A percentile compares a stretch with the other conserved stretches of the same genome.
Evolutionary conservation across 2,797 vertebrate species (phyloP).

Genomic region (Argentina silus): DNA sequence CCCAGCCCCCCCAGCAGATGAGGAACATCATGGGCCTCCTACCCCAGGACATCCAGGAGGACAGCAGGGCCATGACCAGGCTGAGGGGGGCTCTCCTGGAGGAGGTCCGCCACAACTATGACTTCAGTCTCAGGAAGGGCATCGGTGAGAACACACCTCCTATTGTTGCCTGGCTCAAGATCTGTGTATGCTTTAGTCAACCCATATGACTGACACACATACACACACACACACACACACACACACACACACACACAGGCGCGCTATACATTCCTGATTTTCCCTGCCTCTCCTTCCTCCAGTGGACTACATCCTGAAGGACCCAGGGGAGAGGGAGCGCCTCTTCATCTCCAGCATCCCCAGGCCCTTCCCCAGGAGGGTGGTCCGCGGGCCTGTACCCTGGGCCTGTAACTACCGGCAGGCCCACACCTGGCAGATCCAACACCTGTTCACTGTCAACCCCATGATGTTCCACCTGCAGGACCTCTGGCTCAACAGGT

Average conservation of each 20-base stretch:
- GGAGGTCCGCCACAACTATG: constrained; percentile 82
- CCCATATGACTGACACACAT: no score
- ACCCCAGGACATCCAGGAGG: constrained; percentile 57
- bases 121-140: constrained; percentile 80
- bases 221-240: no score
- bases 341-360: constrained; percentile 81
- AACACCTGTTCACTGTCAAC: constrained; percentile 82
- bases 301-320: constrained; percentile 93
- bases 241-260: no score
- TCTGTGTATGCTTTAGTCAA: no score
- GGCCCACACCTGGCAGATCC: constrained; percentile 75
- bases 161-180: background rate
- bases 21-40: constrained; percentile 74
- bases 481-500: constrained; percentile 86
- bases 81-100: constrained; percentile 68
- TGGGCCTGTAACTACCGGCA: constrained; percentile 80
- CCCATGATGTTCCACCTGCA: constrained; percentile 83
- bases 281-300: constrained; percentile 9
- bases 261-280: background rate
- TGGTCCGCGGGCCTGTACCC: constrained; percentile 86
- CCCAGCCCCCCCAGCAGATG: constrained; percentile 76
- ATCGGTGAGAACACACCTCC: constrained; percentile 80
- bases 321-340: constrained; percentile 82
- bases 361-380: constrained; percentile 75
- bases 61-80: constrained; percentile 50